A percentile compares a stretch with the other conserved stretches of the same genome.
Evolutionary conservation across 92 coral and sea anemone genomes (phyloP).

Genomic region (Parazoanthus atlanticus): DNA sequence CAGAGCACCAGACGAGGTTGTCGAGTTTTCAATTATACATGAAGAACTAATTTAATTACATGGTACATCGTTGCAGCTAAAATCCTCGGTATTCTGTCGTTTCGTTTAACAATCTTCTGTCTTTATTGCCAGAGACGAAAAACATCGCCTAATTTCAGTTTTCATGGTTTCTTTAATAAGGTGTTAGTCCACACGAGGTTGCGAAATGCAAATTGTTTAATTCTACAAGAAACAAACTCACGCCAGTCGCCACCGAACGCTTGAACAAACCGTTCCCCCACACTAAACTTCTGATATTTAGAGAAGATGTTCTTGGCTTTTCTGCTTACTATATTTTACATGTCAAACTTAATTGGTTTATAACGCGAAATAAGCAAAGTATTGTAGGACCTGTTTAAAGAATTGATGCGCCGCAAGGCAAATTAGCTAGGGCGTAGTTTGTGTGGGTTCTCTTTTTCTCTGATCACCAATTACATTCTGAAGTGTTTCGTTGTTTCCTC

Average conservation of each 20-base stretch:
- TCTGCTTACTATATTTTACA: neutral
- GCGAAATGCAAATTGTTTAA: neutral
- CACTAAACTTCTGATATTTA: neutral
- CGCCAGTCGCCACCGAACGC: neutral
- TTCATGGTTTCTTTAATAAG: neutral
- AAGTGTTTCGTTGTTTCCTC: slow-evolving; percentile 6
- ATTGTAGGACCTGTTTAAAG: neutral
- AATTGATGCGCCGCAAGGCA: slow-evolving; percentile 13
- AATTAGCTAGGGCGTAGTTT: slow-evolving; percentile 19
- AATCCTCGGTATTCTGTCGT: neutral
- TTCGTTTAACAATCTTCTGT: neutral
- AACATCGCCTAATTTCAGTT: neutral
- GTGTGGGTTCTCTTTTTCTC: neutral
- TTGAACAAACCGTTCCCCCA: neutral
- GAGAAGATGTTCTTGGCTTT: neutral
- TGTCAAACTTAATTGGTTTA: slow-evolving; percentile 38
- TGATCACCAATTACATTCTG: slow-evolving; percentile 15
- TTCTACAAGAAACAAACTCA: neutral
- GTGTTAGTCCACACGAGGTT: neutral
- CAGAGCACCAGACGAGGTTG: neutral
- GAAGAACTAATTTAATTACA: slow-evolving; percentile 68
- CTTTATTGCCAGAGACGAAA: neutral
- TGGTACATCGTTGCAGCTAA: slow-evolving; percentile 17
- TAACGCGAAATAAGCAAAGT: slow-evolving; percentile 19
- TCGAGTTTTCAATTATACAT: slow-evolving; percentile 62